These are phyloP conservation scores for Urocolius indicus DNA, from an alignment of 2,113 vertebrate genomes.

Conservation along the genomic window DNA sequence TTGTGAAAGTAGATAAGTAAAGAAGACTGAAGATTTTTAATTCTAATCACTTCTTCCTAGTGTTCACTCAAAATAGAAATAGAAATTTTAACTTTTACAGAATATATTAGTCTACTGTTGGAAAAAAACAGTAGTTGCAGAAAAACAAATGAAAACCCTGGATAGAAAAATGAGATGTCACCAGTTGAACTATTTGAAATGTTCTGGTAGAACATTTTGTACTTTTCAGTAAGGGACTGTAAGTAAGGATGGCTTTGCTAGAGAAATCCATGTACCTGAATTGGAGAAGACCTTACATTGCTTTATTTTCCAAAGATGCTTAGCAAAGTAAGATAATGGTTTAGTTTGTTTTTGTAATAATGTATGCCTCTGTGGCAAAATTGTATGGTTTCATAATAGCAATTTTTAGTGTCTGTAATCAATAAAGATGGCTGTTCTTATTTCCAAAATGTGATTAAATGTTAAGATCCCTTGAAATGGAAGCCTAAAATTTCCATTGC, in stretches of 20 bases:
- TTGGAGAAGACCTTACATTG: background rate
- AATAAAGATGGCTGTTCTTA: background rate
- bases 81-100: background rate
- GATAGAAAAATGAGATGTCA: background rate
- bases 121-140: background rate
- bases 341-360: background rate
- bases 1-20: background rate
- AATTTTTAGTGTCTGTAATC: background rate
- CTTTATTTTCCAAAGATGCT: background rate
- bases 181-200: background rate
- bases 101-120: background rate
- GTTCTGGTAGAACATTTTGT: background rate
- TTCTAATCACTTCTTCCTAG: background rate
- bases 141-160: background rate
- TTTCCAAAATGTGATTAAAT: conserved; percentile 6
- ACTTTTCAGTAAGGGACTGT: background rate
- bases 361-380: background rate
- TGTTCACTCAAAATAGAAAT: background rate
- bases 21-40: background rate
- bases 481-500: background rate
- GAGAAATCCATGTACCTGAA: background rate
- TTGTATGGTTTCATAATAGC: background rate
- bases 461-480: background rate
- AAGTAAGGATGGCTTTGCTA: background rate
- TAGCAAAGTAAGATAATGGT: background rate